Base-by-base conservation (phyloP, 1,140 invertebrate genomes). In the Pomacea maculata region DNA sequence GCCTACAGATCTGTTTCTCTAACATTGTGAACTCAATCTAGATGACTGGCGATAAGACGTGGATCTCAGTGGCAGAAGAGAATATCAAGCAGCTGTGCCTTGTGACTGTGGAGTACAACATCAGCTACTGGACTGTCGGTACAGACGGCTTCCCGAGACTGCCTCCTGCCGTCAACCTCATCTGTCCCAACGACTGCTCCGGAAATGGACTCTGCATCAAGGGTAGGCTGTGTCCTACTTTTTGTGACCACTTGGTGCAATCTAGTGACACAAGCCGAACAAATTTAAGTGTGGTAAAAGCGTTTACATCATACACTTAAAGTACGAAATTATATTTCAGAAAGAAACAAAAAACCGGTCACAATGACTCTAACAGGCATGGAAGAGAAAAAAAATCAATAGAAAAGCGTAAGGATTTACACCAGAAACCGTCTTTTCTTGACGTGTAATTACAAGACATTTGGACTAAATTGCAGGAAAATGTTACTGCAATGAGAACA, bases 121-220 rank as follows among this genome's bases (percentile, higher is more conserved):
- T 83, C 5, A 70, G 78, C 21, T 61, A 79, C 17, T 87, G 86
- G 87, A 75, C 78, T 14, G 71, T 61, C 15, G 82, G 71, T 52
- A 67, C 57, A 29, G 72, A 75, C 64, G 83, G 78, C 12, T 52
- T 75, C 8, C 45, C 78, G n/a, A 71, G 54, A n/a, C 74, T 82
- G 14, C 84, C 84, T 21, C 70, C 75, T 21, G 82, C 85, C 34
- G 64, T 83, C 12, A 83, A 82, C 61, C 61, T 54, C 15, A 83
- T 87, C 3, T 88, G 87, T 84, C 84, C 86, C 21, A 83, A 84
- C 61, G 82, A 84, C 57, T 88, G 87, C 80, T 84, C 78, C 68
- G 64, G 64, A 15, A 83, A 84, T 80, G 87, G 87, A 57, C 73
- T 34, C 1, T 88, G 87, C 75, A 45, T 54, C 11, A 29, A 84